phyloP scores from a whole-genome alignment of 2,113 vertebrate genomes.

The Megaceryle maxima region DNA sequence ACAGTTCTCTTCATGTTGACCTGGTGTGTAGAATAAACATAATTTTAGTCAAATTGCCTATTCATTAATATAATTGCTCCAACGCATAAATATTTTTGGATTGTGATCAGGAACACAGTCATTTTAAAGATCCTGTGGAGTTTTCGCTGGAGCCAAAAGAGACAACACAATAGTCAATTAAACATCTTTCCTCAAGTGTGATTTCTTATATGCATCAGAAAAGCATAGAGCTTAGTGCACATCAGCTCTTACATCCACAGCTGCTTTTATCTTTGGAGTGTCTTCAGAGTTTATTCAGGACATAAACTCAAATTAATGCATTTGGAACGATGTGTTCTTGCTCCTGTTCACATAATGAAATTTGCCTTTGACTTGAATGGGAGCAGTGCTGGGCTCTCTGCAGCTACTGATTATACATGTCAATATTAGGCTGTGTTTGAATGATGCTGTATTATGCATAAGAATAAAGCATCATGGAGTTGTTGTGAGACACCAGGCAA shows the following conservation, averaged over 20 bases:
- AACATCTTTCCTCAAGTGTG: not conserved
- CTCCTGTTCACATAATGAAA: conserved; percentile 29
- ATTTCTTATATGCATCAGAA: not conserved
- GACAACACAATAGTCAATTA: not conserved
- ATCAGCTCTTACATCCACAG: not conserved
- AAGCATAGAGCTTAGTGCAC: not conserved
- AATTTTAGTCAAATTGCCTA: not conserved
- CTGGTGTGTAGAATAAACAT: not conserved
- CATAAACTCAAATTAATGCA: conserved; percentile 10
- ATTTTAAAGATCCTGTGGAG: not conserved
- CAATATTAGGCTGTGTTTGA: conserved; percentile 39
- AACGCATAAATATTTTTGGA: not conserved
- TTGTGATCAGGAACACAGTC: not conserved
- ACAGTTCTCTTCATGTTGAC: not conserved
- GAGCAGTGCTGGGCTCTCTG: not conserved
- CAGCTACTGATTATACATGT: conserved; percentile 42
- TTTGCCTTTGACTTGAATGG: conserved; percentile 46
- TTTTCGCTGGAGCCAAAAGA: not conserved
- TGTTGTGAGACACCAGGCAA: conserved; percentile 41
- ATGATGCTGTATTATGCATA: conserved; percentile 16
- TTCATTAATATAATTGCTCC: not conserved
- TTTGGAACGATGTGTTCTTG: conserved; percentile 36
- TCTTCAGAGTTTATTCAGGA: conserved; percentile 12
- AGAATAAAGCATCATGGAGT: conserved; percentile 19
- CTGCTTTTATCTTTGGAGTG: conserved; percentile 4